Evolutionary conservation across 1,140 invertebrate species (phyloP).

Genomic region (Papilio glaucus): DNA sequence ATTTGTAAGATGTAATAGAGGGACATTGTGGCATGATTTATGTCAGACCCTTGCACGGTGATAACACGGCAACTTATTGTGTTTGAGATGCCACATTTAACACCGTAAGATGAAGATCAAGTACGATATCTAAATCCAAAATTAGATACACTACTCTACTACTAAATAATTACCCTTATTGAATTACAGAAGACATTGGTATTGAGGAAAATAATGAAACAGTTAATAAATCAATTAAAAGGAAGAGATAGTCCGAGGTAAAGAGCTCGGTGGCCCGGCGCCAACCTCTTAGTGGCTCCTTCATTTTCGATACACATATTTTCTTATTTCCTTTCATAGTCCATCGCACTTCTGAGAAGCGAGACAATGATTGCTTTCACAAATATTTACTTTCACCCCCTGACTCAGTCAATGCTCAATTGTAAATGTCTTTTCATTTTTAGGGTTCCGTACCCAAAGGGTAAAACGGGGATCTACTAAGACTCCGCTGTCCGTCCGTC

Average conservation of each 20-base stretch:
- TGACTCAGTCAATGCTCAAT: constrained; percentile 39
- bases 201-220: not conserved
- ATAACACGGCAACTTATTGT: too few relatives aligned
- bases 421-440: not conserved
- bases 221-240: not conserved
- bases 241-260: not conserved
- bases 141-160: too few relatives aligned
- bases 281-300: constrained; percentile 18
- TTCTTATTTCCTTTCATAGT: constrained; percentile 23
- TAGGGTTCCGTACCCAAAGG: too few relatives aligned
- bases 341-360: not conserved
- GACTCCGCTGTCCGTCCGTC: too few relatives aligned
- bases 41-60: too few relatives aligned
- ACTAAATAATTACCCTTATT: not conserved
- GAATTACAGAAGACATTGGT: not conserved
- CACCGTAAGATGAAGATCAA: too few relatives aligned
- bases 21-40: too few relatives aligned
- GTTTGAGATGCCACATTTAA: too few relatives aligned
- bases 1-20: too few relatives aligned
- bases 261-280: not conserved
- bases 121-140: too few relatives aligned
- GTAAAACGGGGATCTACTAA: too few relatives aligned
- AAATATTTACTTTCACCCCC: constrained; percentile 57
- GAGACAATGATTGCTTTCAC: constrained; percentile 48
- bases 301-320: constrained; percentile 13